These are phyloP conservation scores for Halcyon smyrnensis DNA, from an alignment of 2,797 vertebrate species.

Conservation along the genomic window DNA sequence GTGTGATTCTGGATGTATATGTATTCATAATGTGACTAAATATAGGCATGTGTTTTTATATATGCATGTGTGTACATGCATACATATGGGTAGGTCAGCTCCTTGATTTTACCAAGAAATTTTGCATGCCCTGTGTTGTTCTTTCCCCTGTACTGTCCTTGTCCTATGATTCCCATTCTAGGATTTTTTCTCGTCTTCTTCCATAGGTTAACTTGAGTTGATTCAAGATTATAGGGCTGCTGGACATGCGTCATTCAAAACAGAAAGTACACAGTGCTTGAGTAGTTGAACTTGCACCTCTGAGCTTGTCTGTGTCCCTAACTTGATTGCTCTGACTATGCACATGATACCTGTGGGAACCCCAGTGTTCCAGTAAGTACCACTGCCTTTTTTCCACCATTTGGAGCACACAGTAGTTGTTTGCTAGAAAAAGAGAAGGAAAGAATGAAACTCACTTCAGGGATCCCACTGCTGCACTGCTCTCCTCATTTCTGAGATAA, in stretches of 20 bases:
- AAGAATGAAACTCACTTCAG: neutral
- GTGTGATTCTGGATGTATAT: neutral
- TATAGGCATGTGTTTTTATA: neutral
- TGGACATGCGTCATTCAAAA: neutral
- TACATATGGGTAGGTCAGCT: rapidly evolving
- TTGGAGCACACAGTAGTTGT: neutral
- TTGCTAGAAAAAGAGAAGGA: neutral
- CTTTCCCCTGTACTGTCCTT: neutral
- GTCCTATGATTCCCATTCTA: neutral
- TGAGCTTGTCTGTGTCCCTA: neutral
- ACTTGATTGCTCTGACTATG: neutral
- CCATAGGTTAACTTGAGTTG: neutral
- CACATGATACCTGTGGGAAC: rapidly evolving
- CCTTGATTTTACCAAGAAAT: neutral
- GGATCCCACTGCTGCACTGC: rapidly evolving
- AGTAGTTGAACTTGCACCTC: neutral
- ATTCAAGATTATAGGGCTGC: neutral
- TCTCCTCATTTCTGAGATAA: neutral
- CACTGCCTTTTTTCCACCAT: neutral
- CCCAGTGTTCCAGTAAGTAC: rapidly evolving
- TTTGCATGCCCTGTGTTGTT: rapidly evolving
- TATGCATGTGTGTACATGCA: neutral
- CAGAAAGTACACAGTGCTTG: neutral
- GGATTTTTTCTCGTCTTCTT: neutral
- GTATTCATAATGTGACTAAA: neutral